phyloP scores from a whole-genome alignment of 2,113 vertebrate genomes.

The Lasiurus borealis region DNA sequence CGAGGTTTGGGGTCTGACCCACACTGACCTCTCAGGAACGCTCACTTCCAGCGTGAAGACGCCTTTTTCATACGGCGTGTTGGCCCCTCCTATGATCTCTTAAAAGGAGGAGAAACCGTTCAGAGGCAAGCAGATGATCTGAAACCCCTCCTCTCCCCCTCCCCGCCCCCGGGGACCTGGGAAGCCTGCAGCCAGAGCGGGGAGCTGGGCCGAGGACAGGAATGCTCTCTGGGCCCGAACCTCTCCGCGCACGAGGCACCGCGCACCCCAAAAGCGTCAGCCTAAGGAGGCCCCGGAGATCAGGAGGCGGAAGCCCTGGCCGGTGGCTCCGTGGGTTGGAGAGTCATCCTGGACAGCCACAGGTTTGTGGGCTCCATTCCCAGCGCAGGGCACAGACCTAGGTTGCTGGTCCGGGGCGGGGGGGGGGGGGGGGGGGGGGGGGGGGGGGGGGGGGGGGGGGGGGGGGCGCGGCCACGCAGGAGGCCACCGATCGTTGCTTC shows the following conservation, averaged over 20 bases:
- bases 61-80: constrained; percentile 95
- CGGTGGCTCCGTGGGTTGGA: not conserved
- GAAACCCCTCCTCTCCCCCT: too few species aligned
- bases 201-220: not conserved
- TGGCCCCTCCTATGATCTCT: constrained; percentile 94
- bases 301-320: not conserved
- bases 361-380: not conserved
- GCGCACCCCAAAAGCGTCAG: not conserved
- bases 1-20: not conserved
- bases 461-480: too few species aligned
- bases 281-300: not conserved
- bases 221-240: too few species aligned
- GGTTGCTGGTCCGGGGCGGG: too few species aligned
- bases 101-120: constrained; percentile 25
- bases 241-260: not conserved
- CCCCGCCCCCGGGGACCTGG: too few species aligned
- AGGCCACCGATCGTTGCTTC: not conserved
- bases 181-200: not conserved
- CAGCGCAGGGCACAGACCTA: too few species aligned
- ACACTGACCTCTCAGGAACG: constrained; percentile 93
- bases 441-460: too few species aligned
- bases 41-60: constrained; percentile 94
- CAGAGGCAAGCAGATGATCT: not conserved
- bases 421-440: too few species aligned
- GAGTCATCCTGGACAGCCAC: not conserved